These are phyloP conservation scores for Parnassius glacialis DNA, from an alignment of 2,888 invertebrate species.

Conservation along the genomic window DNA sequence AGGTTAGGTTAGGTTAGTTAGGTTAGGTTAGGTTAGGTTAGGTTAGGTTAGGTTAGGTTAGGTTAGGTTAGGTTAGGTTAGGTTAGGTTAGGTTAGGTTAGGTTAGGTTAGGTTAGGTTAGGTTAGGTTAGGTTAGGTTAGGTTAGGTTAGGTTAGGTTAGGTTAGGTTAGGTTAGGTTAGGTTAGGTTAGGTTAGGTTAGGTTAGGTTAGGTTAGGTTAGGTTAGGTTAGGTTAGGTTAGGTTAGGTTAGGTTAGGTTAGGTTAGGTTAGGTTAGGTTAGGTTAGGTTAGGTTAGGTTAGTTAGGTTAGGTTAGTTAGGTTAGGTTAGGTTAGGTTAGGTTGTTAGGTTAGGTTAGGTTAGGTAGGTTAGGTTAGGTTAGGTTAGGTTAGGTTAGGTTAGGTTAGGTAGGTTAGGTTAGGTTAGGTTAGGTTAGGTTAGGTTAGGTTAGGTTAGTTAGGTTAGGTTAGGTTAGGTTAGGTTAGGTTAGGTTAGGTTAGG, in stretches of 20 bases:
- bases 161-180: slow-evolving; percentile 4
- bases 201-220: slow-evolving; percentile 7
- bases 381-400: slow-evolving; percentile 4
- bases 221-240: neutral
- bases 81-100: slow-evolving; percentile 2
- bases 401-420: slow-evolving; percentile 4
- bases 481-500: no score
- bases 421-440: slow-evolving; percentile 4
- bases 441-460: neutral
- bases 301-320: slow-evolving; percentile 4
- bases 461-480: no score
- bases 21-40: no score
- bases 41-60: no score
- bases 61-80: slow-evolving; percentile 3
- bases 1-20: no score
- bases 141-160: no score
- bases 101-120: slow-evolving; percentile 2
- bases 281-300: neutral
- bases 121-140: no score
- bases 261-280: neutral
- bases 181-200: slow-evolving; percentile 5
- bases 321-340: slow-evolving; percentile 4
- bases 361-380: slow-evolving; percentile 4
- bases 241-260: no score
- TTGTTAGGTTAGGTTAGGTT: slow-evolving; percentile 2